Evolutionary conservation across 2,113 vertebrate species (phyloP).

Genomic region (Salvelinus namaycush): DNA sequence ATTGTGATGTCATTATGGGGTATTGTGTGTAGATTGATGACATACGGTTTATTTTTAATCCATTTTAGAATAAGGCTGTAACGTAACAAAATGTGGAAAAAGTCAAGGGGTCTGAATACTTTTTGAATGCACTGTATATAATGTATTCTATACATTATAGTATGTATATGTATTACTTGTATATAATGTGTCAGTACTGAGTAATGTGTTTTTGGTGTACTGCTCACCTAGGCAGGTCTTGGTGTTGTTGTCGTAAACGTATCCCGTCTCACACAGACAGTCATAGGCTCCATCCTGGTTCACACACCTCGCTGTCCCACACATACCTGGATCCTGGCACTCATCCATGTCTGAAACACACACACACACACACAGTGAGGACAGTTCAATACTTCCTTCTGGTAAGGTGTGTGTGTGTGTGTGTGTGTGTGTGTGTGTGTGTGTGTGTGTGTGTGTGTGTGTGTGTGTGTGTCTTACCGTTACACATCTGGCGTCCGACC

Average conservation of each 20-base stretch:
- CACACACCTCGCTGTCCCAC: conserved; percentile 84
- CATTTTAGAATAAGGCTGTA: too few relatives aligned
- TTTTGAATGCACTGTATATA: too few relatives aligned
- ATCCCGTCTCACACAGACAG: conserved; percentile 86
- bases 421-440: too few relatives aligned
- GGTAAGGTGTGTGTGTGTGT: not conserved
- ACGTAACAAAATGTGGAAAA: too few relatives aligned
- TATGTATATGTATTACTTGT: not conserved
- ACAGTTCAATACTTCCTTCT: not conserved
- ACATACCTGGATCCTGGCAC: conserved; percentile 77
- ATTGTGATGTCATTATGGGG: too few relatives aligned
- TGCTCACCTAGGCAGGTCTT: conserved; percentile 83
- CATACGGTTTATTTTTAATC: too few relatives aligned
- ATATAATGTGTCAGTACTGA: not conserved
- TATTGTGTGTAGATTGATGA: too few relatives aligned
- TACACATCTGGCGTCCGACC: conserved; percentile 76
- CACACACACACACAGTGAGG: not conserved
- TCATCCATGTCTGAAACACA: conserved; percentile 84
- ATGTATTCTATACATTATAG: too few relatives aligned
- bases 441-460: not conserved
- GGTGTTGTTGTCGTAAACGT: conserved; percentile 76
- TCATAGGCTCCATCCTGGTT: conserved; percentile 82
- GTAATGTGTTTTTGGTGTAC: not conserved
- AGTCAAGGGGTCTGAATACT: too few relatives aligned
- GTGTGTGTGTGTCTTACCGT: conserved; percentile 73